These are phyloP conservation scores for Drosophila eugracilis DNA, from an alignment of 1,140 invertebrate species.

Conservation along the genomic window DNA sequence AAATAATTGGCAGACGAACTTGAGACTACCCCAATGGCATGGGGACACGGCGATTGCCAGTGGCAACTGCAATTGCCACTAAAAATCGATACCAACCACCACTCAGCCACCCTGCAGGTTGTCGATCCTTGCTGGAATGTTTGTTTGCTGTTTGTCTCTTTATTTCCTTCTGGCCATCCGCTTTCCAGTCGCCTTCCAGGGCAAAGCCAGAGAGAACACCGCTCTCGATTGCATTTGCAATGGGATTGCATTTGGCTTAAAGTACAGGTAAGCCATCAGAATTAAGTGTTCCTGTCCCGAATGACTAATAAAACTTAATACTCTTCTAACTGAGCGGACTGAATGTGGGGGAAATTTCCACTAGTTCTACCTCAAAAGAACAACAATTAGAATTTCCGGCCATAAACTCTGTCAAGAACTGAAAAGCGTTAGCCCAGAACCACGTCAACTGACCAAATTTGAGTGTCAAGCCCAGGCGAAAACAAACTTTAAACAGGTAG, in stretches of 20 bases:
- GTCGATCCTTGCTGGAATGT: slow-evolving; percentile 73
- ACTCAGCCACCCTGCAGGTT: slow-evolving; percentile 60
- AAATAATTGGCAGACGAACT: slow-evolving; percentile 83
- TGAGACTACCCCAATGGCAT: slow-evolving; percentile 78
- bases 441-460: slow-evolving; percentile 60
- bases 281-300: slow-evolving; percentile 24
- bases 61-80: slow-evolving; percentile 66
- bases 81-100: slow-evolving; percentile 73
- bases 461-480: slow-evolving; percentile 44
- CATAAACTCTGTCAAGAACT: slow-evolving; percentile 57
- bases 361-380: slow-evolving; percentile 41
- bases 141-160: slow-evolving; percentile 46
- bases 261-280: slow-evolving; percentile 40
- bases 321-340: slow-evolving; percentile 16
- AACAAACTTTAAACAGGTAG: slow-evolving; percentile 27
- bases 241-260: slow-evolving; percentile 38
- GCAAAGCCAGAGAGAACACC: slow-evolving; percentile 11
- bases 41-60: slow-evolving; percentile 20
- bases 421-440: slow-evolving; percentile 71
- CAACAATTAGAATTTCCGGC: slow-evolving; percentile 78
- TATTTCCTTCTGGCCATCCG: slow-evolving; percentile 22
- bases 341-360: slow-evolving; percentile 16
- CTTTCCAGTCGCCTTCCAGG: slow-evolving; percentile 35
- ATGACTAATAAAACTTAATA: slow-evolving; percentile 12
- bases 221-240: slow-evolving; percentile 19